Percentiles rank a stretch among this genome's conserved stretches.
Evolutionary conservation across 2,797 vertebrate genomes (phyloP).

Genomic region (Trematomus bernacchii): DNA sequence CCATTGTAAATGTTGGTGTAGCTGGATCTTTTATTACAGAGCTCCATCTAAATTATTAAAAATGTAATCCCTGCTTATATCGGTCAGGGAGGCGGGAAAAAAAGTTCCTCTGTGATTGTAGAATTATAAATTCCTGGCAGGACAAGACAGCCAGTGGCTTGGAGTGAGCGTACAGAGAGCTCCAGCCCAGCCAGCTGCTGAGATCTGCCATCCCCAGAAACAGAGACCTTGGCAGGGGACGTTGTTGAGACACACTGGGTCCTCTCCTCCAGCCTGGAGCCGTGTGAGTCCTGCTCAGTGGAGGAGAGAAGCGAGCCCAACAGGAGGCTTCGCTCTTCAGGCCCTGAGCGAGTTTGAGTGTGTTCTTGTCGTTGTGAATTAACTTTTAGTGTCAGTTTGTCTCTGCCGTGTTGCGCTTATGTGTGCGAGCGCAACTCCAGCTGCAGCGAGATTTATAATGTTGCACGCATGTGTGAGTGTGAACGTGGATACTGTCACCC

Average conservation of each 20-base stretch:
- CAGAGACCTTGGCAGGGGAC: conserved; percentile 73
- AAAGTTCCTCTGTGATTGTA: conserved; percentile 49
- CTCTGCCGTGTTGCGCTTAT: conserved; percentile 34
- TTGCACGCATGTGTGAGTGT: conserved; percentile 58
- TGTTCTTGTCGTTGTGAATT: conserved; percentile 45
- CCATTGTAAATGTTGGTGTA: neutral
- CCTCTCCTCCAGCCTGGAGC: conserved; percentile 70
- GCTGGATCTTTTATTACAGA: neutral
- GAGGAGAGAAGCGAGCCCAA: conserved; percentile 57
- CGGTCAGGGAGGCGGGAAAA: neutral
- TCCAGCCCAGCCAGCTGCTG: conserved; percentile 71
- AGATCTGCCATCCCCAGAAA: conserved; percentile 75
- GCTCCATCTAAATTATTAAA: conserved; percentile 3
- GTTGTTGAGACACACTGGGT: conserved; percentile 65
- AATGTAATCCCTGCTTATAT: conserved; percentile 1
- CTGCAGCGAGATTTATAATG: conserved; percentile 63
- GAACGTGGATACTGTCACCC: conserved; percentile 75
- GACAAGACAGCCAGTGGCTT: conserved; percentile 53
- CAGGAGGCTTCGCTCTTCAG: conserved; percentile 59
- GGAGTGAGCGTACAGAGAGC: conserved; percentile 60
- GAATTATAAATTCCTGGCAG: conserved; percentile 70
- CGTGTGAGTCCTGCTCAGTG: conserved; percentile 67
- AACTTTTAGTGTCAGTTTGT: conserved; percentile 56
- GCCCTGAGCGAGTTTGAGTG: conserved; percentile 51
- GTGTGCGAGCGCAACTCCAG: conserved; percentile 50